Evolutionary conservation across 1,140 invertebrate species (phyloP).

Genomic region (Apocrypta bakeri): DNA sequence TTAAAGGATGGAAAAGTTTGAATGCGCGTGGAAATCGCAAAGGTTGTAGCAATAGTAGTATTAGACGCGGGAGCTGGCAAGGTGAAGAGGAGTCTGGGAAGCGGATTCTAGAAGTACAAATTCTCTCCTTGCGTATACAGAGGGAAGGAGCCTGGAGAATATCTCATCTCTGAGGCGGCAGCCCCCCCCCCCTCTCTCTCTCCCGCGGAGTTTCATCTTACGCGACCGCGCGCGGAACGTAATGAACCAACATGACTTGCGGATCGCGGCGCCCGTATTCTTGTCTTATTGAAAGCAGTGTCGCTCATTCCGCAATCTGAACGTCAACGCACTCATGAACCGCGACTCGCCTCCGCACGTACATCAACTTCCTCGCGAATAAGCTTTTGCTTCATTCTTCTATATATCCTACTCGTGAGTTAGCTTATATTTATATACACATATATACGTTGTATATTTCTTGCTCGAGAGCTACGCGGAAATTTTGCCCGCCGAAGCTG

Average conservation of each 20-base stretch:
- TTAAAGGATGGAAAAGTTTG: neutral
- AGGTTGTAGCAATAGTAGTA: neutral
- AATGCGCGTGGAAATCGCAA: neutral
- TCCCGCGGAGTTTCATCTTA: slow-evolving; percentile 65
- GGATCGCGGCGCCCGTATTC: slow-evolving; percentile 68
- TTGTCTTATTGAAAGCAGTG: slow-evolving; percentile 73
- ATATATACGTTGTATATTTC: neutral
- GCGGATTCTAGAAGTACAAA: neutral
- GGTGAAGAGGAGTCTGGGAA: neutral
- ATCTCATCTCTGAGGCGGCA: neutral
- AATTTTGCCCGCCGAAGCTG: neutral
- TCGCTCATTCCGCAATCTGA: slow-evolving; percentile 64
- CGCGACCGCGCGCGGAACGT: slow-evolving; percentile 66
- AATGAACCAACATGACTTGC: slow-evolving; percentile 73
- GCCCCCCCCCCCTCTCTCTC: neutral
- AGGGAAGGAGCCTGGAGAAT: neutral
- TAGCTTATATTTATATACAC: no score
- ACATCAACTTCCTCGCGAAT: neutral
- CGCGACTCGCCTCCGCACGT: neutral
- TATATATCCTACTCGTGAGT: no score
- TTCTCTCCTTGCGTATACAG: neutral
- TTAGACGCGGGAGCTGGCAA: neutral
- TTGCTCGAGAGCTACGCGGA: neutral
- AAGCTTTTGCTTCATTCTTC: no score
- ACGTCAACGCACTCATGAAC: neutral